Evolutionary conservation across 1,140 invertebrate genomes (phyloP), one percentile per base, ranked within the genome.

Genomic region (Harlomillsia oculata): DNA sequence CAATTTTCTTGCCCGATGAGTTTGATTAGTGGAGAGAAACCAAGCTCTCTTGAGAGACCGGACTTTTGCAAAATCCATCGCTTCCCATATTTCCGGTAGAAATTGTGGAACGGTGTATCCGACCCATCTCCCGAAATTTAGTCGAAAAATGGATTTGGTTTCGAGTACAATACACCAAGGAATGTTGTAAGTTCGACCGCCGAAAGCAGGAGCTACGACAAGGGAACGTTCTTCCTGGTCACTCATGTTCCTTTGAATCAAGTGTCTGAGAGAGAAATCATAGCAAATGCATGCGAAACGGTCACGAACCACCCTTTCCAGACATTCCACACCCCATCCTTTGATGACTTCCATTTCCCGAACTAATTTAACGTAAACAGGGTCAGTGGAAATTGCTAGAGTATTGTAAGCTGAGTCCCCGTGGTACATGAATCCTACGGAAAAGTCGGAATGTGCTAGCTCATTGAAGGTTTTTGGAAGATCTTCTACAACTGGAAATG

Each of bases 331-430:
- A 9, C 43, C 45, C 14, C 23, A 37, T 16, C 59, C 52, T 25
- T 21, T 28, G 14, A 56, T 26, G 11, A 56, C 30, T 34, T 52
- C 37, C 59, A 61, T 61, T 48, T 40, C 30, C 5, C 36, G 28
- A 16, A 45, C 40, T 20, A 61, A 39, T 20, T 56, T 50, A 1
- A 56, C 53, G 18, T 61, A 61, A 23, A 56, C 54, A 11, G 59
- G 59, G 25, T 61, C 45, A 3, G 29, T 61, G 5, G 50, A 53
- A 18, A 28, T 13, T 16, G 26, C 32, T 2, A 60, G 23, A 13
- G 49, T 51, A 18, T 52, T 53, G 23, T 60, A 60, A 5, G 58
- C 58, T 5, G 59, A 45, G 23, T 53, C 59, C 18, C 59, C 59
- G 8, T 46, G 40, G 6, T 56, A 45, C 21, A 45, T 29, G 13